Evolutionary conservation across 2,888 invertebrate species (phyloP).

Genomic region (Microctonus brassicae): DNA sequence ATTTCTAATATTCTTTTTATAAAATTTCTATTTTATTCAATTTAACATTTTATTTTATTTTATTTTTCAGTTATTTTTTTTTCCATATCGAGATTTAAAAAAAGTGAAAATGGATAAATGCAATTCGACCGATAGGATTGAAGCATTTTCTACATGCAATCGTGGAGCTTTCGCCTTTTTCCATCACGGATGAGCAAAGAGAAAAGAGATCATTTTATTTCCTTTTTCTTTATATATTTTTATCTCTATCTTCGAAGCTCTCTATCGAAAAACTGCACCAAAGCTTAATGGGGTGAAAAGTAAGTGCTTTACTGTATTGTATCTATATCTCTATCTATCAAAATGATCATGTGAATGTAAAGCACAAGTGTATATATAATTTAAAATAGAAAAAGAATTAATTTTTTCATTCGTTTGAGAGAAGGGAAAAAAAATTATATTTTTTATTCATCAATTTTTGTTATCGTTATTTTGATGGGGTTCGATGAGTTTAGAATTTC

Average conservation of each 20-base stretch:
- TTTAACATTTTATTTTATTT: slow-evolving; percentile 5
- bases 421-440: not conserved
- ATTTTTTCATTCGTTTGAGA: not conserved
- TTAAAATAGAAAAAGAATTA: not conserved
- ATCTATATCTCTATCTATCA: no score
- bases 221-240: not conserved
- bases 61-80: no score
- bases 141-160: not conserved
- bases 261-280: not conserved
- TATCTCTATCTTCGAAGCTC: not conserved
- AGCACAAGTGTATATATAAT: not conserved
- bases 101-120: slow-evolving; percentile 1
- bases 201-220: not conserved
- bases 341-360: not conserved
- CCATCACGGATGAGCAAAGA: not conserved
- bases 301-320: not conserved
- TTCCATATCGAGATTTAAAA: not conserved
- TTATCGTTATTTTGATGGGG: not conserved
- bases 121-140: not conserved
- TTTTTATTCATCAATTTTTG: not conserved
- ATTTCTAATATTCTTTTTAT: not conserved
- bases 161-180: not conserved
- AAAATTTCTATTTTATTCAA: not conserved
- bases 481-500: not conserved
- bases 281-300: not conserved